Evolutionary conservation across 2,797 vertebrate species (phyloP).

Genomic region (Dendrocincla tyrannina): DNA sequence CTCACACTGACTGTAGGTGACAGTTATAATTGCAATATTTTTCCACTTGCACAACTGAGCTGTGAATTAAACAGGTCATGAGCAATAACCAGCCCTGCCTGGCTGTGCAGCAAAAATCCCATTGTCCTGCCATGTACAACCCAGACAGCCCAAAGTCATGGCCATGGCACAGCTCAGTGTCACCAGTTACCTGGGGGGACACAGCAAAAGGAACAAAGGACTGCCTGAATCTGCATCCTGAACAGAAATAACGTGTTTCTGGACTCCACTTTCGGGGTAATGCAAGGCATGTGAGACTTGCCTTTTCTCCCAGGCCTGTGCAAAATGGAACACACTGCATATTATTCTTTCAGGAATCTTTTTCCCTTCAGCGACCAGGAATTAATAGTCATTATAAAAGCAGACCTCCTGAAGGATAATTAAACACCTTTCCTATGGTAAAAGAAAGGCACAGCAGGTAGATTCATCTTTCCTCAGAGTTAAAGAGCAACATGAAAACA

Average conservation of each 20-base stretch:
- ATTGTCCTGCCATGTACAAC: not conserved
- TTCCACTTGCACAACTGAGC: not conserved
- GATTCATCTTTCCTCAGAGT: not conserved
- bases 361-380: not conserved
- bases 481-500: not conserved
- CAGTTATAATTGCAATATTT: not conserved
- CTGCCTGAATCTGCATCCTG: not conserved
- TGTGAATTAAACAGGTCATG: not conserved
- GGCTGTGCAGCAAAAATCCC: not conserved
- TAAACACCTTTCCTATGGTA: not conserved
- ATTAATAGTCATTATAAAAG: not conserved
- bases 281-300: not conserved
- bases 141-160: not conserved
- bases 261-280: not conserved
- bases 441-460: not conserved
- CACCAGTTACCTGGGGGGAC: not conserved
- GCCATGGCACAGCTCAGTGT: not conserved
- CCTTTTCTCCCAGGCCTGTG: not conserved
- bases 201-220: not conserved
- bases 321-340: not conserved
- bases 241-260: not conserved
- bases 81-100: not conserved
- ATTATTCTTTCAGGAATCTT: not conserved
- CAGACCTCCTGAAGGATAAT: not conserved
- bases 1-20: not conserved